A percentile compares a stretch with the other conserved stretches of the same genome.
Evolutionary conservation across 2,113 vertebrate species (phyloP).

Genomic region (Chlorodrepanis virens): DNA sequence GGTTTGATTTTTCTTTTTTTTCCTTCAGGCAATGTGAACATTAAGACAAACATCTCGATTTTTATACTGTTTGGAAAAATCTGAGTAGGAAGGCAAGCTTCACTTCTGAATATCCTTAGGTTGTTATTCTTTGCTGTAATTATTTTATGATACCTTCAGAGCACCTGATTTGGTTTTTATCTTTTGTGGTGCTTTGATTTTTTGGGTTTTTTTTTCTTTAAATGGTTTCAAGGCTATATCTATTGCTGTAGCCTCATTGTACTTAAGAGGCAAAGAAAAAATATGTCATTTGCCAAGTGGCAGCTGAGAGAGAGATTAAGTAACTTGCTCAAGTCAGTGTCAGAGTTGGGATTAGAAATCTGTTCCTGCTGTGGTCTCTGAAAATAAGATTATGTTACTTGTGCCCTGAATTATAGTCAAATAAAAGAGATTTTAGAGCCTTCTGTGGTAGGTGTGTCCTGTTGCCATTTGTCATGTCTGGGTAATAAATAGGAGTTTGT

Average conservation of each 20-base stretch:
- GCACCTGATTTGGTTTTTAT: background rate
- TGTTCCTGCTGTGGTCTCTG: background rate
- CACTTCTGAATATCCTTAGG: background rate
- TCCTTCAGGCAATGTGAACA: background rate
- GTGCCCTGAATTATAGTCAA: background rate
- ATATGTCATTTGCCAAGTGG: background rate
- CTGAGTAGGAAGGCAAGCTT: background rate
- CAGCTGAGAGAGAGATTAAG: background rate
- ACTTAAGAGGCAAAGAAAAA: background rate
- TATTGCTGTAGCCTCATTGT: background rate
- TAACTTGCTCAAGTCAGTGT: background rate
- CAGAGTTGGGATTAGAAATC: constrained; percentile 4
- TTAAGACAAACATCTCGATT: background rate
- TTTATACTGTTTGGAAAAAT: background rate
- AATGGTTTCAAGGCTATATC: background rate
- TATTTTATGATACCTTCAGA: background rate
- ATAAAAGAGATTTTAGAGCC: background rate
- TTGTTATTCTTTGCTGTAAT: background rate
- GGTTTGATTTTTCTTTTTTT: background rate
- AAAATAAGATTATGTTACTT: background rate
- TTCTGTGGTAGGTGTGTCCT: background rate
- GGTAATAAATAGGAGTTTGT: background rate
- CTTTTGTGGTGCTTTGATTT: background rate
- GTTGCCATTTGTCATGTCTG: background rate
- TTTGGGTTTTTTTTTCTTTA: background rate